phyloP scores from a whole-genome alignment of 1,140 invertebrate genomes.

The Drosophila busckii region DNA sequence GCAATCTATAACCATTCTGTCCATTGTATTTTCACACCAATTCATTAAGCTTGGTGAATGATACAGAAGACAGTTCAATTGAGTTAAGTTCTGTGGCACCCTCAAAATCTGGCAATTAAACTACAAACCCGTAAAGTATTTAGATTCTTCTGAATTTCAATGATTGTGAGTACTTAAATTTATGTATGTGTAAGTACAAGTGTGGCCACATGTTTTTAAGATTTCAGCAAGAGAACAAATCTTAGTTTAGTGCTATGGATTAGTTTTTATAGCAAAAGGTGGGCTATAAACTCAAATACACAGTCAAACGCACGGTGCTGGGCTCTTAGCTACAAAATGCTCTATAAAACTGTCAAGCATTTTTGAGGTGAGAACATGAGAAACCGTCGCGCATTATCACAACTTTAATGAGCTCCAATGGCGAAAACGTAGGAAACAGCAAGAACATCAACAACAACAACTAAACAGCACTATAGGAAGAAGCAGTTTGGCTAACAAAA shows the following conservation, averaged over 20 bases:
- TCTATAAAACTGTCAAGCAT: constrained; percentile 51
- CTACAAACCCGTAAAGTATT: too few species aligned
- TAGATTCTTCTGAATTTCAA: too few species aligned
- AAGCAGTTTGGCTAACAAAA: constrained; percentile 30
- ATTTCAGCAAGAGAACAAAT: constrained; percentile 12
- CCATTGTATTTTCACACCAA: constrained; percentile 39
- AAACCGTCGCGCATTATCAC: constrained; percentile 55
- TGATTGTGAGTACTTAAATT: too few species aligned
- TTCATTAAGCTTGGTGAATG: constrained; percentile 40
- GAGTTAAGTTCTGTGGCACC: constrained; percentile 16
- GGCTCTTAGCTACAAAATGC: too few species aligned
- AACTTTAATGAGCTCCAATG: constrained; percentile 62
- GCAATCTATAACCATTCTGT: background rate
- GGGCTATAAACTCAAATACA: background rate
- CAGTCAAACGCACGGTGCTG: too few species aligned
- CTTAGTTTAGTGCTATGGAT: constrained; percentile 16
- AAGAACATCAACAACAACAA: constrained; percentile 5
- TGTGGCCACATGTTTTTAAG: constrained; percentile 9
- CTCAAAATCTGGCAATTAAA: constrained; percentile 23
- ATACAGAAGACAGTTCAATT: too few species aligned
- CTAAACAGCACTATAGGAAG: constrained; percentile 7
- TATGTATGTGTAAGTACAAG: too few species aligned
- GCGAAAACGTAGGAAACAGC: constrained; percentile 26
- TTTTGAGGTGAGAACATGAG: constrained; percentile 40
- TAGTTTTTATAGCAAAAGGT: constrained; percentile 2